These are phyloP conservation scores for Panorpa germanica DNA, from an alignment of 2,888 invertebrate species.

Conservation along the genomic window DNA sequence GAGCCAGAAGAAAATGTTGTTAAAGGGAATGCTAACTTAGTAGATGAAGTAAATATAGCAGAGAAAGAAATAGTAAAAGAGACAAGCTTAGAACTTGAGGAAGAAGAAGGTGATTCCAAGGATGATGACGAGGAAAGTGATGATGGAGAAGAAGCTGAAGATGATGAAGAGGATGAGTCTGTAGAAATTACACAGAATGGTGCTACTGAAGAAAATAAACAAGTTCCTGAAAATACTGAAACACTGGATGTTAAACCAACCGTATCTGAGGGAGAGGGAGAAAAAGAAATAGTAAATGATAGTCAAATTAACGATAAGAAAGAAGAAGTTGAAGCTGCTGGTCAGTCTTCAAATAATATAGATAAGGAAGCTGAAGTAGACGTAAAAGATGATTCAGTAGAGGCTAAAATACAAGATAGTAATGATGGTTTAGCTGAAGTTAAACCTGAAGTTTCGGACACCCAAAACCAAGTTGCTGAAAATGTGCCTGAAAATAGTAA, in stretches of 20 bases:
- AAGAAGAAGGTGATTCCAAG: constrained; percentile 14
- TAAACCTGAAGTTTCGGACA: neutral
- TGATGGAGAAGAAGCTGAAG: constrained; percentile 11
- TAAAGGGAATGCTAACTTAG: constrained; percentile 3
- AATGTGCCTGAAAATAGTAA: constrained; percentile 7
- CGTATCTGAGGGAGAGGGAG: neutral
- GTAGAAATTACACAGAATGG: constrained; percentile 1
- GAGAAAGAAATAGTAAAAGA: constrained; percentile 17
- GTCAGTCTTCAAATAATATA: constrained; percentile 4
- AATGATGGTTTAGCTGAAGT: neutral
- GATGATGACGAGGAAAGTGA: constrained; percentile 14
- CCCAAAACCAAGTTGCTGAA: neutral
- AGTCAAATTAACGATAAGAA: neutral
- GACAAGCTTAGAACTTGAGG: constrained; percentile 11
- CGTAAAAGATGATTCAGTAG: neutral
- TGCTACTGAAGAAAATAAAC: constrained; percentile 2
- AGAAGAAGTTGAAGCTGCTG: constrained; percentile 2
- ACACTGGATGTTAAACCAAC: neutral
- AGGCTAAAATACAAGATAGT: neutral
- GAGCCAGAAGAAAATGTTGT: no score
- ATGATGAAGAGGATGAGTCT: constrained; percentile 7
- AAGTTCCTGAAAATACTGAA: neutral
- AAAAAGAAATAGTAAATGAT: neutral
- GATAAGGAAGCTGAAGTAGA: neutral
- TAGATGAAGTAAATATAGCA: constrained; percentile 13